Evolutionary conservation across 2,888 invertebrate species (phyloP).

Genomic region (Perdita meconis): DNA sequence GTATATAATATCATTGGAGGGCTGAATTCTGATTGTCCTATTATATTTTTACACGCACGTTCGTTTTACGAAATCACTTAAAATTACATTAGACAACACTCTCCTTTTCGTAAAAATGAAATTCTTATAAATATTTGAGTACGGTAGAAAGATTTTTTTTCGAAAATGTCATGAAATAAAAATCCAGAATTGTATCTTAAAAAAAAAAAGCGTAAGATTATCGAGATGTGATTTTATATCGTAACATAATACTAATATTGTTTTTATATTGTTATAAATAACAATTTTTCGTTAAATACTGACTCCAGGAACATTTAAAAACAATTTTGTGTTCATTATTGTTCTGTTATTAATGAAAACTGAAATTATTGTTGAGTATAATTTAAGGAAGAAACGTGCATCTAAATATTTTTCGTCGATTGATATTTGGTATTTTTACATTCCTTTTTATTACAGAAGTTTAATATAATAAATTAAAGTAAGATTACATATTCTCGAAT

Average conservation of each 20-base stretch:
- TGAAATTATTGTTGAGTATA: slow-evolving; percentile 5
- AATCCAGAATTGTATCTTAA: slow-evolving; percentile 7
- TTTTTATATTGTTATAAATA: slow-evolving; percentile 7
- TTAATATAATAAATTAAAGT: slow-evolving; percentile 34
- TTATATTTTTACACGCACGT: slow-evolving; percentile 32
- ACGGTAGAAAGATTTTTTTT: slow-evolving; percentile 6
- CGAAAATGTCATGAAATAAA: slow-evolving; percentile 18
- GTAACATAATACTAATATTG: slow-evolving; percentile 6
- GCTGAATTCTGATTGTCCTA: slow-evolving; percentile 66
- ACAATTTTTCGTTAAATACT: slow-evolving; percentile 7
- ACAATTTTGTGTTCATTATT: slow-evolving; percentile 11
- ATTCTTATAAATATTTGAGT: slow-evolving; percentile 2
- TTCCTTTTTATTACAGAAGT: slow-evolving; percentile 57
- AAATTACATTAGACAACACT: slow-evolving; percentile 21
- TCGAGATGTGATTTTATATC: slow-evolving; percentile 28
- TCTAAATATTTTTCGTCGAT: slow-evolving; percentile 13
- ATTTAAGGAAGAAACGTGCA: slow-evolving; percentile 5
- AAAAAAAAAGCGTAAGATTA: neutral
- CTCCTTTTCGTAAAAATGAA: slow-evolving; percentile 5
- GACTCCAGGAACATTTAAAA: slow-evolving; percentile 4
- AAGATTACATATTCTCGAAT: slow-evolving; percentile 12
- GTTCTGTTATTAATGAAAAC: slow-evolving; percentile 1
- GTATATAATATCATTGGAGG: slow-evolving; percentile 64
- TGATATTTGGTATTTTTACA: slow-evolving; percentile 57
- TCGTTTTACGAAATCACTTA: slow-evolving; percentile 18